phyloP scores from a whole-genome alignment of 2,113 vertebrate genomes.

The Apteryx mantelli region DNA sequence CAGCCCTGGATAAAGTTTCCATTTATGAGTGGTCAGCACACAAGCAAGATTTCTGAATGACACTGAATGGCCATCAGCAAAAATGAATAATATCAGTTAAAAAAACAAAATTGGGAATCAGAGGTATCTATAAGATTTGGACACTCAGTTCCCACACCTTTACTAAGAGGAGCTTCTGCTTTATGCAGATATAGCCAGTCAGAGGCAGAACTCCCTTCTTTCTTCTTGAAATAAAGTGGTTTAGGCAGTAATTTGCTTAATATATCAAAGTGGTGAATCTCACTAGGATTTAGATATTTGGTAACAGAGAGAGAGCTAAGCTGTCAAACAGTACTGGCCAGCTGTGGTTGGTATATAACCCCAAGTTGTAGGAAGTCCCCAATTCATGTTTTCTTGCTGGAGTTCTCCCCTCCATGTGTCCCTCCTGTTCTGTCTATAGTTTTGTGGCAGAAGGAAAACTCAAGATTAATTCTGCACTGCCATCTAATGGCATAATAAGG shows the following conservation, averaged over 20 bases:
- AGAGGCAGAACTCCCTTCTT: neutral
- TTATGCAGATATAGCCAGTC: neutral
- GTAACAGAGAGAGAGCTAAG: neutral
- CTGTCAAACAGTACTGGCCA: neutral
- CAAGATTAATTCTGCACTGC: slow-evolving; percentile 28
- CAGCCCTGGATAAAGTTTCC: neutral
- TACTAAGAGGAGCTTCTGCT: neutral
- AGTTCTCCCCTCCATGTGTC: neutral
- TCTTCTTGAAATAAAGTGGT: neutral
- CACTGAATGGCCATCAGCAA: neutral
- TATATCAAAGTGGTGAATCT: neutral
- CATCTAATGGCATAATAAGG: slow-evolving; percentile 52
- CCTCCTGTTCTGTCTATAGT: neutral
- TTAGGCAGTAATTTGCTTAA: neutral
- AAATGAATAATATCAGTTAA: neutral
- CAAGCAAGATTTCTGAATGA: neutral
- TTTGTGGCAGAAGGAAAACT: neutral
- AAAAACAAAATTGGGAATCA: neutral
- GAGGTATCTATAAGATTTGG: neutral
- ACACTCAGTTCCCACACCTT: neutral
- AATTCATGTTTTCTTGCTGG: neutral
- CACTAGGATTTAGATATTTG: neutral
- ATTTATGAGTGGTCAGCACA: neutral
- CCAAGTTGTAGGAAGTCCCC: neutral
- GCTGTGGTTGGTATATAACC: neutral